Percentiles rank a stretch among this genome's conserved stretches.
Conservation (phyloP, 2,113 vertebrate genomes). For the human (Homo sapiens) region GRCh38 chr12:6167501-6168000, state of each 20-base stretch:
- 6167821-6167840: background rate
- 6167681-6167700: background rate
- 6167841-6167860: background rate
- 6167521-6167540: background rate
- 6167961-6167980: background rate
- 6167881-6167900: background rate
- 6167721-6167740: background rate
- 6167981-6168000: background rate
- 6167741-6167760: background rate
- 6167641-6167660: background rate
- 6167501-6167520: background rate
- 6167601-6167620: background rate
- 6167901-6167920: background rate
- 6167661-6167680: background rate
- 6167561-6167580: background rate
- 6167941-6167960: background rate
- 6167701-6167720: background rate
- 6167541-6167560: background rate
- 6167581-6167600: background rate
- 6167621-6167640: background rate
- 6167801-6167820: background rate
- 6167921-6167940: background rate
- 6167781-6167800: background rate
- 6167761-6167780: background rate
- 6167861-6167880: fast-evolving